A percentile compares a stretch with the other conserved stretches of the same genome.
These are phyloP conservation scores for Platichthys flesus DNA, from an alignment of 2,113 vertebrate species.

Conservation along the genomic window DNA sequence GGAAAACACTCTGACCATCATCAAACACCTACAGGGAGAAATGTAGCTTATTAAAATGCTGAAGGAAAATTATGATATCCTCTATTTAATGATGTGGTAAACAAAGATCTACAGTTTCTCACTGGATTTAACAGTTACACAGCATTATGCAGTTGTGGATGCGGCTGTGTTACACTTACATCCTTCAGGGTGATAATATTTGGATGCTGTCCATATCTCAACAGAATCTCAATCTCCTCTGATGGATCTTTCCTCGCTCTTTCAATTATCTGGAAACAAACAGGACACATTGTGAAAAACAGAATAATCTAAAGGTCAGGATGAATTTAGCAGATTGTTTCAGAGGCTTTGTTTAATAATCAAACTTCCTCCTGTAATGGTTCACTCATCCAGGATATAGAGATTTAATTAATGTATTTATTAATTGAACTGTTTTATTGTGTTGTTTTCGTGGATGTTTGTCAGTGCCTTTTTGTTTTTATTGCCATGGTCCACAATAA, in stretches of 20 bases:
- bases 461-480: too few relatives aligned
- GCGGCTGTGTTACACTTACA: conserved; percentile 80
- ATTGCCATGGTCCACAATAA: too few relatives aligned
- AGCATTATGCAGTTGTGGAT: too few relatives aligned
- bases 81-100: background rate
- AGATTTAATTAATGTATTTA: too few relatives aligned
- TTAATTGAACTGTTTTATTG: too few relatives aligned
- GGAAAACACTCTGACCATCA: conserved; percentile 89
- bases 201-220: conserved; percentile 94
- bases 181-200: conserved; percentile 96
- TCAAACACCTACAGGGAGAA: conserved; percentile 89
- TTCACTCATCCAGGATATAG: background rate
- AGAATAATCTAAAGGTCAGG: background rate
- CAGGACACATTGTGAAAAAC: background rate
- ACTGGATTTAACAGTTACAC: too few relatives aligned
- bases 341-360: background rate
- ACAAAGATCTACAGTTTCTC: background rate
- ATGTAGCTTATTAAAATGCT: conserved; percentile 6
- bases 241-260: conserved; percentile 91
- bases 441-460: too few relatives aligned
- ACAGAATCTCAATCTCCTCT: conserved; percentile 95
- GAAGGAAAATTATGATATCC: background rate
- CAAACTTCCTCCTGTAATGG: background rate
- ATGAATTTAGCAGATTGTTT: background rate
- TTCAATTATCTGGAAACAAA: conserved; percentile 89